phyloP scores from a whole-genome alignment of 2,888 invertebrate genomes.

The Athalia circularis region DNA sequence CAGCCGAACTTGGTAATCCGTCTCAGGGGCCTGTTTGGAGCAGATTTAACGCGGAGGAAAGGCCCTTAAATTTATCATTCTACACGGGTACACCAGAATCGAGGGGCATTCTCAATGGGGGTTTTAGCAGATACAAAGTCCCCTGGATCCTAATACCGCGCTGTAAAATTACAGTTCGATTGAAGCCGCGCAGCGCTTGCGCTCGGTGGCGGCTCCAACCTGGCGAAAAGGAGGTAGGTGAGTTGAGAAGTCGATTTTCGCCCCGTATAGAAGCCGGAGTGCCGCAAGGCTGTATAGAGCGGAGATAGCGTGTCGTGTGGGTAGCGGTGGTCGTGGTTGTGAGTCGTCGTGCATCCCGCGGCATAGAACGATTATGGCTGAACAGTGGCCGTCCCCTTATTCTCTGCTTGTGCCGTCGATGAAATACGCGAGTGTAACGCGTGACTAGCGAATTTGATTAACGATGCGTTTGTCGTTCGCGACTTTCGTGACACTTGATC shows the following conservation, averaged over 20 bases:
- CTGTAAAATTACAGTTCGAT: slow-evolving; percentile 11
- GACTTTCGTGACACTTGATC: slow-evolving; percentile 11
- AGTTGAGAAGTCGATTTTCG: slow-evolving; percentile 39
- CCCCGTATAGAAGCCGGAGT: neutral
- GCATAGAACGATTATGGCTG: neutral
- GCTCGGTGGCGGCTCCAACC: neutral
- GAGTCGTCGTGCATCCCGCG: neutral
- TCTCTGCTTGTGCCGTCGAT: neutral
- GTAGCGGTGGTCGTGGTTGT: neutral
- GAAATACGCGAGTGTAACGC: neutral
- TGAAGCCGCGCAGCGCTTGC: slow-evolving; percentile 31
- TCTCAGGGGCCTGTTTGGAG: neutral
- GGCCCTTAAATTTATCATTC: slow-evolving; percentile 1
- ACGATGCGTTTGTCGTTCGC: slow-evolving; percentile 35
- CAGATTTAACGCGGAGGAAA: neutral
- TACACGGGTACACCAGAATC: too few species aligned
- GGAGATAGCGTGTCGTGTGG: neutral
- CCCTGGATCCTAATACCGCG: neutral
- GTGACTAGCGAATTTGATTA: neutral
- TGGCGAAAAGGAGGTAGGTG: slow-evolving; percentile 18
- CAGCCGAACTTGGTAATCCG: neutral
- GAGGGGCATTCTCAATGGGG: neutral
- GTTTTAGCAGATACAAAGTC: neutral
- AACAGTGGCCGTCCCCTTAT: neutral
- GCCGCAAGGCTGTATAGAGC: neutral